Evolutionary conservation across 2,113 vertebrate species (phyloP), one percentile per base, ranked within the genome.

Genomic region (Eolophus roseicapilla): DNA sequence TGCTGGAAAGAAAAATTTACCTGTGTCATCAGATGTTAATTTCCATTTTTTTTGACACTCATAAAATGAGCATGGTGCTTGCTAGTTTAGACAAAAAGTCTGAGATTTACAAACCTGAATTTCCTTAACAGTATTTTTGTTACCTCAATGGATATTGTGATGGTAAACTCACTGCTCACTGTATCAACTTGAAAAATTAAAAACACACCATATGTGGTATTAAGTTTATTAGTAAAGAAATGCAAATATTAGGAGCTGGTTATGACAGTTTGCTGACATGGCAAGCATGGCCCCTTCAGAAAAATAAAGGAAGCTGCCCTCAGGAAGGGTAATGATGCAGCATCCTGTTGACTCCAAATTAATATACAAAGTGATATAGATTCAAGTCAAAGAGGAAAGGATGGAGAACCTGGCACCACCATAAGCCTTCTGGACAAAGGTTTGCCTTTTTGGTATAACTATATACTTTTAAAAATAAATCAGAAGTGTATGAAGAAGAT

Each of bases 261-360:
- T 85, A 20, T 44, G 87, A 17, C 39, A 82, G 23, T 77, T 82
- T 71, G 53, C 41, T 62, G 77, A 63, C 77, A 37, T 33, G 31
- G 62, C 68, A 78, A 44, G 33, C 5, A 28, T n/a, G 24, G 49
- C 37, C 92, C 23, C 65, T 90, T 84, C 39, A 76, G 39, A 74
- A 81, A 82, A 86, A 90, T n/a, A 86, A 82, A 92, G 80, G 50
- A 93, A 97, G 83, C 49, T 5, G 5, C 63, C 64, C 35, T 83
- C 82, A 31, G 39, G 77, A 91, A 97, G n/a, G 63, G 52, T 69
- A 80, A 82, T 80, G 95, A 93, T 74, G 90, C 57, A 69, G 47
- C 43, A 96, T 96, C 96, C 94, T 97, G 95, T 95, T 89, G 93
- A 92, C 50, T 82, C 28, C 65, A 78, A 53, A 79, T 46, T 49